Evolutionary conservation across 1,140 invertebrate genomes (phyloP), one percentile per base, ranked within the genome.

Genomic region (Phymorhynchus buccinoides): DNA sequence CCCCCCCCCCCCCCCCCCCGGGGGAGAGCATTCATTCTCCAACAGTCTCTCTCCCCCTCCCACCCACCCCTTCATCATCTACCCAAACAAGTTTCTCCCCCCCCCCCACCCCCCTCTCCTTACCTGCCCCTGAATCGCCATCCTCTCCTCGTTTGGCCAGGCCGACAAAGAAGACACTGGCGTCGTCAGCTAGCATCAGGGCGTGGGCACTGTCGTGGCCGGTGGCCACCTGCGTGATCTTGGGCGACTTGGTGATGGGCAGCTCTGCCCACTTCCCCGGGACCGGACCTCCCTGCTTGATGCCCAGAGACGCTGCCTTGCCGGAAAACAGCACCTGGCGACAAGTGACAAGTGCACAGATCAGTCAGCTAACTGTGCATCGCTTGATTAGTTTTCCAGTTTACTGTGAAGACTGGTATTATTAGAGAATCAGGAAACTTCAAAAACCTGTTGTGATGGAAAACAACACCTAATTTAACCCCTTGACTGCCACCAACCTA

Each of bases 141-240:
- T 99, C 98, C 93, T 99, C 98, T 68, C 98, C 98, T 16, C 98
- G 94, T n/a, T 96, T 95, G 0, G 98, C 96, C 27, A 96, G 96
- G 0, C 98, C 98, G 78, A 96, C 96, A 94, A 98, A 98, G 90
- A 96, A 96, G 0, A 97, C 96, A 12, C 95, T 95, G 0, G 98
- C 98, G 93, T 98, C 97, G 87, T 98, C 97, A 73, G 97, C 95
- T 7, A 99, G 94, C 6, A 99, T 92, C 77, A 99, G 94, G 0
- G 96, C 97, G 94, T 99, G 98, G 48, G 97, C 95, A 16, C 97
- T 97, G 91, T 99, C 98, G 91, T 99, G 98, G 0, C 98, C 98
- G 30, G 97, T 95, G 0, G 97, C 96, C 87, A 97, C 95, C 93
- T 98, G 95, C 0, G 95, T 92, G 84, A 97, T 95, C 89, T 96